Base-by-base conservation (phyloP, 1,140 invertebrate species). In the Micrasema minimum region DNA sequence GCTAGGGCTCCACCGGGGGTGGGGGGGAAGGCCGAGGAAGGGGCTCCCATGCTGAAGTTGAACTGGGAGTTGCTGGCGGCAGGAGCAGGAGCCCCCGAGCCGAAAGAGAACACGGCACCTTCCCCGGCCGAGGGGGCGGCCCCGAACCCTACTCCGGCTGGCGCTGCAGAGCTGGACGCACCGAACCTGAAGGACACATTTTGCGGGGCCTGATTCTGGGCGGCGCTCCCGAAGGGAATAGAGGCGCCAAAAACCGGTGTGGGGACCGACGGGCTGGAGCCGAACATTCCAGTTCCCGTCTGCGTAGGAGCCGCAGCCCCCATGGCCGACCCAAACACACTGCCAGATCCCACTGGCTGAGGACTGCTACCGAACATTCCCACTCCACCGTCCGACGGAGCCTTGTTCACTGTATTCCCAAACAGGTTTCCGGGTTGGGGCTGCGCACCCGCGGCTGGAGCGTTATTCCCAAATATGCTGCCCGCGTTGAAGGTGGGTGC, bases 31-130 rank as follows among this genome's bases (percentile, higher is more conserved):
- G 66, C 45, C 1, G 72, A 64, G 2, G 72, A 37, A 1, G 68
- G 66, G 20, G 73, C 70, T 0, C 73, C 72, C 72, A 71, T 71
- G 41, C 65, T 75, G 66, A 75, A 75, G 59, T 68, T 69, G 50
- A 75, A 75, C 41, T 71, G 72, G 4, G 72, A 57, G 18, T 57
- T 69, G 12, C 16, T 48, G 20, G 72, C 66, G 1, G 41, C 16
- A 4, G 67, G 66, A 14, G 50, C 26, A 0, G 38, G 1, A 9
- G 59, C 18, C 23, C 51, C 48, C 12, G 69, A 69, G 7, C 70
- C 73, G 41, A 75, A 75, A 6, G 72, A 62, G 50, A 72, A 75
- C 16, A 75, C 59, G 14, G 55, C 48, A 20, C 61, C 68, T 0
- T 66, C 23, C 11, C 57, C 18, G 4, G 50, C 57, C 10, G 16